A percentile compares a stretch with the other conserved stretches of the same genome.
Evolutionary conservation across 2,888 invertebrate genomes (phyloP).

Genomic region (Spodoptera exigua): DNA sequence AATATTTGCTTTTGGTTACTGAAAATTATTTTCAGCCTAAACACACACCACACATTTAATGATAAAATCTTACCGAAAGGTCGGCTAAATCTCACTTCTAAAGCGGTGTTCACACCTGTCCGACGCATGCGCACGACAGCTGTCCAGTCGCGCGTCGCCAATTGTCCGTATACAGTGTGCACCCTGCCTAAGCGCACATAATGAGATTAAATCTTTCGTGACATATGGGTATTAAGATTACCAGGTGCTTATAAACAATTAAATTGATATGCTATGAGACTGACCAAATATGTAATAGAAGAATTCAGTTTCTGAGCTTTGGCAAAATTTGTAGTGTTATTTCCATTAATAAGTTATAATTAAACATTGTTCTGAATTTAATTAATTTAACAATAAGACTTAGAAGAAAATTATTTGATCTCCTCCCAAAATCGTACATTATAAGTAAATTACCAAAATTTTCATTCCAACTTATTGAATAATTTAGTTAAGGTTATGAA

Average conservation of each 20-base stretch:
- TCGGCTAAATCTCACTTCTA: conserved; percentile 20
- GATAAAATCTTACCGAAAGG: conserved; percentile 7
- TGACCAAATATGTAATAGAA: too few relatives aligned
- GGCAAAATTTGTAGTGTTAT: too few relatives aligned
- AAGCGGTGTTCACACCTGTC: conserved; percentile 63
- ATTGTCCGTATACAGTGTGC: conserved; percentile 58
- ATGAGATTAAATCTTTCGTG: conserved; percentile 66
- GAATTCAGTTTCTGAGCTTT: too few relatives aligned
- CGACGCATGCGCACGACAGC: conserved; percentile 59
- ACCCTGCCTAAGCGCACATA: conserved; percentile 48
- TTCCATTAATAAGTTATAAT: too few relatives aligned
- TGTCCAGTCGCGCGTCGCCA: conserved; percentile 49
- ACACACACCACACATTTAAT: neutral
- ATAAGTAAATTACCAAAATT: too few relatives aligned
- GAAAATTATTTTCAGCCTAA: neutral
- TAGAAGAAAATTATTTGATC: too few relatives aligned
- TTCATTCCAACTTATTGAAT: too few relatives aligned
- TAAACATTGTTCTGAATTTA: too few relatives aligned
- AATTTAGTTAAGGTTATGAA: neutral
- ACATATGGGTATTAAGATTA: conserved; percentile 60
- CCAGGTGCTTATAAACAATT: conserved; percentile 47
- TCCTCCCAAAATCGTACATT: too few relatives aligned
- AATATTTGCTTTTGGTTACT: too few relatives aligned
- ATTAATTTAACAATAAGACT: too few relatives aligned
- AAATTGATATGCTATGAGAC: conserved; percentile 22